phyloP scores from a whole-genome alignment of 64 coral and sea anemone species.

The Pocillopora damicornis region DNA sequence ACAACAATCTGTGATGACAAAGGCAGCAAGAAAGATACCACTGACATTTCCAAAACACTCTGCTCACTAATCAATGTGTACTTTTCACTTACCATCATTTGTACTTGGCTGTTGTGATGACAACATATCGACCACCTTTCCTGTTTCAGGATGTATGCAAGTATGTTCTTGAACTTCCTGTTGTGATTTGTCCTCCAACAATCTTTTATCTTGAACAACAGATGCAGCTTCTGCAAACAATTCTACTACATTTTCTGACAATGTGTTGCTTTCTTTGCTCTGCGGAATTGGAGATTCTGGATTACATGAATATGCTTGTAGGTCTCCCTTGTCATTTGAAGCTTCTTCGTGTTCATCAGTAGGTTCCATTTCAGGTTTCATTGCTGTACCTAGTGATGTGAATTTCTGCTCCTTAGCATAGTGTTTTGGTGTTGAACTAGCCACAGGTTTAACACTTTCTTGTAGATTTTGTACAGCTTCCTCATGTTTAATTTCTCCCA shows the following conservation, averaged over 20 bases:
- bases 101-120: neutral
- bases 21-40: neutral
- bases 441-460: neutral
- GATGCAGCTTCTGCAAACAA: neutral
- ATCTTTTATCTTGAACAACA: neutral
- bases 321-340: neutral
- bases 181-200: neutral
- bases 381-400: neutral
- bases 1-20: too few relatives aligned
- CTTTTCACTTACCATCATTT: neutral
- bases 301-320: neutral
- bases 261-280: neutral
- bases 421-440: constrained; percentile 22
- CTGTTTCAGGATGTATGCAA: neutral
- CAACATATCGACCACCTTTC: neutral
- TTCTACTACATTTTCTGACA: neutral
- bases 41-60: neutral
- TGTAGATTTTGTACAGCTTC: neutral
- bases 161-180: neutral
- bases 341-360: neutral
- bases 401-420: neutral
- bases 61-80: too few relatives aligned
- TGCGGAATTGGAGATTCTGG: neutral
- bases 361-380: neutral
- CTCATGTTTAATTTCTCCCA: neutral